phyloP scores from a whole-genome alignment of 2,113 vertebrate species.

The Ginglymostoma cirratum region DNA sequence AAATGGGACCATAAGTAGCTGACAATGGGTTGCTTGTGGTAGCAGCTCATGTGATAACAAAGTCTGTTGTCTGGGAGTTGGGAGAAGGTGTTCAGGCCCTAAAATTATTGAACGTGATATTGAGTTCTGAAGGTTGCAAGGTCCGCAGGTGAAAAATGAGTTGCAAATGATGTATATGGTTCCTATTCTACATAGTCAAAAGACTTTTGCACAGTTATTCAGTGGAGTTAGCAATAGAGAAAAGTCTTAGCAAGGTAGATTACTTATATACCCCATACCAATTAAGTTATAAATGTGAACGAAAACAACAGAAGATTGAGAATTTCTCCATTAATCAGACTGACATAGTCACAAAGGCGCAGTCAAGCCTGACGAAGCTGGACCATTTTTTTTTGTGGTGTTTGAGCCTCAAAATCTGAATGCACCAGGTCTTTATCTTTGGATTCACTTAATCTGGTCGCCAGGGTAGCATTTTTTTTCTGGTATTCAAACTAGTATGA shows the following conservation, averaged over 20 bases:
- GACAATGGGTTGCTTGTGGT: no score
- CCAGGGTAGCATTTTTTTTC: not conserved
- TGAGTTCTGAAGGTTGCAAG: no score
- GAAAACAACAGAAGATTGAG: not conserved
- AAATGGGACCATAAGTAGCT: no score
- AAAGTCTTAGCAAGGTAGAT: not conserved
- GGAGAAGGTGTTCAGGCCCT: no score
- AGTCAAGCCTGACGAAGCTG: not conserved
- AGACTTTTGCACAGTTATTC: not conserved
- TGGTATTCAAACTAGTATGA: not conserved
- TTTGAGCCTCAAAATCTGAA: not conserved
- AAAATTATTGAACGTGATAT: no score
- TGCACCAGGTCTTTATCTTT: not conserved
- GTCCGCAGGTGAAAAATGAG: no score
- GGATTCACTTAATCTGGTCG: not conserved
- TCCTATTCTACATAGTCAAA: not conserved
- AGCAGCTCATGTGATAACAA: no score
- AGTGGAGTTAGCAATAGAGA: not conserved
- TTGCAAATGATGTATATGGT: not conserved
- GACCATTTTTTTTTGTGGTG: not conserved
- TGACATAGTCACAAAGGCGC: not conserved
- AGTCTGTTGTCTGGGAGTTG: no score
- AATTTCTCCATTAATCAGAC: not conserved
- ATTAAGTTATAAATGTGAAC: not conserved
- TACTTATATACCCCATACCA: not conserved